phyloP scores from a whole-genome alignment of 2,888 invertebrate species.

The Sarcophaga caerulescens region DNA sequence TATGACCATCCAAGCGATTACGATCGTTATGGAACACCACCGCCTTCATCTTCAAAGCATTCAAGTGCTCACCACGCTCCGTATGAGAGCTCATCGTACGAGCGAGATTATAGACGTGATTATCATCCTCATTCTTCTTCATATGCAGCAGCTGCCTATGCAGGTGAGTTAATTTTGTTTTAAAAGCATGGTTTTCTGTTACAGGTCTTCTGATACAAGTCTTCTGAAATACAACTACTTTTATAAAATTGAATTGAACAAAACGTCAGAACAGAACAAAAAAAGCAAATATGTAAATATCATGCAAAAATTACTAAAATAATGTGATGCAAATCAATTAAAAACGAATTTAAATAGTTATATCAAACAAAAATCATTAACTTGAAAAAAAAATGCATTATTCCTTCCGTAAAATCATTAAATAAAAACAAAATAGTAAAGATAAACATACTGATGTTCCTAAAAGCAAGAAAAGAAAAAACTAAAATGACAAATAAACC shows the following conservation, averaged over 20 bases:
- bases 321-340: conserved; percentile 42
- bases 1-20: conserved; percentile 79
- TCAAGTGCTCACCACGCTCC: conserved; percentile 77
- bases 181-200: conserved; percentile 45
- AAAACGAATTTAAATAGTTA: conserved; percentile 65
- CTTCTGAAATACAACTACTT: conserved; percentile 41
- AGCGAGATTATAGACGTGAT: conserved; percentile 79
- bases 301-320: background rate
- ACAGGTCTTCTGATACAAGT: conserved; percentile 28
- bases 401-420: background rate
- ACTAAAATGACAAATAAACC: conserved; percentile 9
- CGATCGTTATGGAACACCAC: conserved; percentile 78
- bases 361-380: conserved; percentile 37
- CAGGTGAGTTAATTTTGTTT: conserved; percentile 75
- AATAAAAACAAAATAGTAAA: conserved; percentile 6
- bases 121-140: conserved; percentile 80
- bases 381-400: conserved; percentile 20
- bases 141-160: conserved; percentile 77
- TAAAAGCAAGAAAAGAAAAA: conserved; percentile 56
- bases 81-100: conserved; percentile 79
- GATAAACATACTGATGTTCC: background rate
- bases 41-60: conserved; percentile 78
- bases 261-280: conserved; percentile 17
- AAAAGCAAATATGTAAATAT: conserved; percentile 11
- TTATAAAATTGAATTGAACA: conserved; percentile 54